Conservation (phyloP, 2,888 invertebrate species). For the Megamerina dolium region DNA sequence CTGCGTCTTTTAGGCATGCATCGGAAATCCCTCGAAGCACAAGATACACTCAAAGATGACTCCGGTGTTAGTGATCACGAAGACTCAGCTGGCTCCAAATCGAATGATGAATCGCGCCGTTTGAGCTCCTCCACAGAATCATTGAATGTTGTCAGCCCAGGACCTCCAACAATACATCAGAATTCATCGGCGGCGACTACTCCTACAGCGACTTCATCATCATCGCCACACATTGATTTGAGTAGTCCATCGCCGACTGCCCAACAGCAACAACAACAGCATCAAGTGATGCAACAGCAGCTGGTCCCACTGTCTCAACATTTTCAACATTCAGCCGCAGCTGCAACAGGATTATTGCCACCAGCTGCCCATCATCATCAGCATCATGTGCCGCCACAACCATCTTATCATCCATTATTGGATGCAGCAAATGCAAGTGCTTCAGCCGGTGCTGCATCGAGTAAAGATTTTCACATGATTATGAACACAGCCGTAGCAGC, state of each 20-base stretch:
- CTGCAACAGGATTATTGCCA: conserved; percentile 17
- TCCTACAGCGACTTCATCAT: conserved; percentile 36
- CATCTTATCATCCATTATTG: conserved; percentile 39
- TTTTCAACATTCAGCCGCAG: conserved; percentile 20
- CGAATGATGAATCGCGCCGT: conserved; percentile 52
- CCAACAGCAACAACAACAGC: conserved; percentile 24
- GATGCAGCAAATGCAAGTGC: conserved; percentile 41
- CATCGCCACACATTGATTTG: conserved; percentile 37
- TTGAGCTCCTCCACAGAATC: conserved; percentile 43
- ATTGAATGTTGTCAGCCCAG: conserved; percentile 49
- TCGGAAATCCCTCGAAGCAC: conserved; percentile 95
- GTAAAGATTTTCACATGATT: conserved; percentile 42
- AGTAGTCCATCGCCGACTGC: conserved; percentile 39
- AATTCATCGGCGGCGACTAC: conserved; percentile 34
- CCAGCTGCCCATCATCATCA: conserved; percentile 3
- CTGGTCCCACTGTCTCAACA: conserved; percentile 19
- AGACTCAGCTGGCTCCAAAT: conserved; percentile 52
- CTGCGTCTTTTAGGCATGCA: conserved; percentile 94
- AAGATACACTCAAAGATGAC: conserved; percentile 85
- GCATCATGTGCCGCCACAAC: conserved; percentile 18
- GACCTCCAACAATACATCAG: conserved; percentile 26
- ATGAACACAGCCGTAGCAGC: conserved; percentile 45
- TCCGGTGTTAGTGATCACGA: conserved; percentile 65
- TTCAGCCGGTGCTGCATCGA: conserved; percentile 35
- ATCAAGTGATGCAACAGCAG: conserved; percentile 18